These are phyloP conservation scores for Cylas formicarius DNA, from an alignment of 1,140 invertebrate species.

Conservation along the genomic window DNA sequence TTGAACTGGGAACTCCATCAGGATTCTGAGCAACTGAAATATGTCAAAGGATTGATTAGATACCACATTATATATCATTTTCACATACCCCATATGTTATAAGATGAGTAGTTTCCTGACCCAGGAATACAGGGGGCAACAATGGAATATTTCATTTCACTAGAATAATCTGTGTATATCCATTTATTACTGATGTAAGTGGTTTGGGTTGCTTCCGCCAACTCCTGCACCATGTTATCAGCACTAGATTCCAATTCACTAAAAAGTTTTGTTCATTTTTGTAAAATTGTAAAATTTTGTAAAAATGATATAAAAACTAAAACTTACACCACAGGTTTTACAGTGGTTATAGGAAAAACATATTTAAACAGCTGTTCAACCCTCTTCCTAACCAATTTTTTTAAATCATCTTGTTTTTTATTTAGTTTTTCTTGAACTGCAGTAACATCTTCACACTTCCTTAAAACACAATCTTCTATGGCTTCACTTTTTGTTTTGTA, in stretches of 20 bases:
- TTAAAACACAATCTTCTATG: conserved; percentile 49
- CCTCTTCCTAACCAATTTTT: conserved; percentile 53
- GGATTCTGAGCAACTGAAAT: conserved; percentile 57
- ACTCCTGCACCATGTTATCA: conserved; percentile 59
- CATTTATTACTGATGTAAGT: conserved; percentile 67
- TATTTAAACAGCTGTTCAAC: conserved; percentile 64
- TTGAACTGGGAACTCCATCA: conserved; percentile 51
- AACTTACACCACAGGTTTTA: conserved; percentile 49
- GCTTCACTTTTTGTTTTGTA: conserved; percentile 19
- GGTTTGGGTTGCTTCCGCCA: conserved; percentile 69
- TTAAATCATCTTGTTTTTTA: conserved; percentile 51
- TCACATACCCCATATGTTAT: conserved; percentile 62
- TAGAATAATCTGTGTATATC: conserved; percentile 59
- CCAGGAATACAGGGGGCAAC: conserved; percentile 67
- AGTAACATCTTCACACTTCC: conserved; percentile 46
- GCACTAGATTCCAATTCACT: conserved; percentile 50
- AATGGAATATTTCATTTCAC: conserved; percentile 63
- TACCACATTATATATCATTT: conserved; percentile 10
- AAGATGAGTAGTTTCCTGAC: conserved; percentile 71
- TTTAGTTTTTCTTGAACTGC: conserved; percentile 48
- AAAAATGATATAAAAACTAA: conserved; percentile 18
- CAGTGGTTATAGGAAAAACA: conserved; percentile 66
- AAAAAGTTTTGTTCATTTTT: conserved; percentile 15
- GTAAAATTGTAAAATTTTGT: conserved; percentile 4
- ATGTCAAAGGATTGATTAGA: not conserved